These are phyloP conservation scores for Turritopsis dohrnii DNA, from an alignment of 30 jellyfish, hydroid and myxozoan species.

Conservation along the genomic window DNA sequence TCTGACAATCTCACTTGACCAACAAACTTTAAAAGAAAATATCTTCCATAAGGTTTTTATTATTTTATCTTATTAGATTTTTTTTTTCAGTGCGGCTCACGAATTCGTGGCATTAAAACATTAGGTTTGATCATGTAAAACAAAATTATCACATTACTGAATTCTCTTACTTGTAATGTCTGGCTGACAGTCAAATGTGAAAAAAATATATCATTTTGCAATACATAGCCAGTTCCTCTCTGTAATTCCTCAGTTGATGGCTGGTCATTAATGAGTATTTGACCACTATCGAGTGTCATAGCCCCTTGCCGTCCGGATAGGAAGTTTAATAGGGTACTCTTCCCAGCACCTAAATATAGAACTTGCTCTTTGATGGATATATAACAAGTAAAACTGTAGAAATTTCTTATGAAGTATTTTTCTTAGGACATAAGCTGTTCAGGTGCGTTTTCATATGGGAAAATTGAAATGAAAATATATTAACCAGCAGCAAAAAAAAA, in stretches of 20 bases:
- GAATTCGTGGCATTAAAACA: too few species aligned
- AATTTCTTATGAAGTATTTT: background rate
- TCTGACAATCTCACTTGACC: constrained; percentile 58
- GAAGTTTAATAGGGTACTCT: constrained; percentile 26
- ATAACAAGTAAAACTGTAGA: background rate
- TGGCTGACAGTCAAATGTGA: constrained; percentile 42
- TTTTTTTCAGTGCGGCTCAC: too few species aligned
- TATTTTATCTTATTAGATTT: too few species aligned
- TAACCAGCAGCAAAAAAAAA: too few species aligned
- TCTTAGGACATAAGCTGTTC: too few species aligned
- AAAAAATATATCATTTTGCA: constrained; percentile 59
- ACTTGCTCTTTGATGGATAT: too few species aligned
- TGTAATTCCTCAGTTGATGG: constrained; percentile 21
- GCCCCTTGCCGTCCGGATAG: constrained; percentile 24
- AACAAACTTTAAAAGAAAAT: constrained; percentile 51
- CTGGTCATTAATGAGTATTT: constrained; percentile 8
- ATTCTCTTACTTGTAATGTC: constrained; percentile 25
- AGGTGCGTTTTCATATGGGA: too few species aligned
- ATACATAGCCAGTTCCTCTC: constrained; percentile 48
- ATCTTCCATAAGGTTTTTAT: too few species aligned
- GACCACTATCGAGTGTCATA: constrained; percentile 17
- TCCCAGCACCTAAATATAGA: constrained; percentile 36
- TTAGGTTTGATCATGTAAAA: too few species aligned
- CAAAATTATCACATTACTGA: too few species aligned
- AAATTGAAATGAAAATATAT: too few species aligned